Evolutionary conservation across 1,140 invertebrate genomes (phyloP), one percentile per base, ranked within the genome.

Genomic region (Drosophila willistoni): DNA sequence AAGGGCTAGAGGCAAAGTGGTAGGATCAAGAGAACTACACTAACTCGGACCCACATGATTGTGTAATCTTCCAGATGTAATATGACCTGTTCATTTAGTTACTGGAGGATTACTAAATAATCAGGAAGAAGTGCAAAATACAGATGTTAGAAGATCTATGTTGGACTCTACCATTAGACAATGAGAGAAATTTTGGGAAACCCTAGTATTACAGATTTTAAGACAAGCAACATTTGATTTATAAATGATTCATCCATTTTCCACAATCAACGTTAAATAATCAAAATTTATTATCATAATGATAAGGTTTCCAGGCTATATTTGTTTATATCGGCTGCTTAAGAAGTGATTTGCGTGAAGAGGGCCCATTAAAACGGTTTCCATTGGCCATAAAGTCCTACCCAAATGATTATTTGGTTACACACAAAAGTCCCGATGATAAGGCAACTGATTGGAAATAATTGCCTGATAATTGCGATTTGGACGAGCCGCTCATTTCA

Each of bases 271-370:
- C 14, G 14, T 44, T 44, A 44, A 44, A 44, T 14, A 44, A 44
- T 44, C 42, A 68, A 74, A 29, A 73, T 39, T 10, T 17, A 29
- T 74, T 74, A 75, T 75, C 73, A 75, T 17, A 74, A 74, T 64
- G 63, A 75, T 74, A 62, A 74, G 56, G 17, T 51, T 14, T 13
- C 0, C 12, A 1, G 29, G 17, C n/a, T 56, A 17, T 63, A 19
- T 56, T 29, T 17, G 9, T 34, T 57, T 41, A 54, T 72, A 65
- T 47, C 19, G 39, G 14, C 72, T 75, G 72, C 73, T 76, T 75
- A 76, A 75, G 72, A 70, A 76, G 73, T 76, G 73, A 76, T 76
- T 76, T 76, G 5, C 3, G 33, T 61, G 14, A 34, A 60, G 57
- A n/a, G 9, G 10, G 29, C 56, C 41, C 36, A 33, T 29, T 44